These are phyloP conservation scores for Brachionichthys hirsutus DNA, from an alignment of 2,113 vertebrate genomes.

Conservation along the genomic window DNA sequence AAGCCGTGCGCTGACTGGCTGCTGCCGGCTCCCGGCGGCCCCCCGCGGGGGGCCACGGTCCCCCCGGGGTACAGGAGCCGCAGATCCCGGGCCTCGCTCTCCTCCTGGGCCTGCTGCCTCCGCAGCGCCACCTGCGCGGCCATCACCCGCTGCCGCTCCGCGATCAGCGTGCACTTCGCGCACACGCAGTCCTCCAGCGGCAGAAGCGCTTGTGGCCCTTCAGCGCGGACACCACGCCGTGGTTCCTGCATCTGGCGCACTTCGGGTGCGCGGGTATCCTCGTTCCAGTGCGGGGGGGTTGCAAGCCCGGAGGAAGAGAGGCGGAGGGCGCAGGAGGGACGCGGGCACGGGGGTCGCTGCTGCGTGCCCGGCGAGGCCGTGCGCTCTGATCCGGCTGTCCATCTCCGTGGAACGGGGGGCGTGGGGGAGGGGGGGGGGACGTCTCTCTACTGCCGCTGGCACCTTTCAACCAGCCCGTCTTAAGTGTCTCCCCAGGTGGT, in stretches of 20 bases:
- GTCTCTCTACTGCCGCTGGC: slow-evolving; percentile 31
- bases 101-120: slow-evolving; percentile 90
- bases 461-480: slow-evolving; percentile 32
- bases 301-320: slow-evolving; percentile 68
- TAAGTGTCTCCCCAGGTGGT: slow-evolving; percentile 64
- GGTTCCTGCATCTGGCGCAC: slow-evolving; percentile 88
- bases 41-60: slow-evolving; percentile 15
- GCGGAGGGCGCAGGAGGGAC: slow-evolving; percentile 76
- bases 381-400: slow-evolving; percentile 71
- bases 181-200: slow-evolving; percentile 90
- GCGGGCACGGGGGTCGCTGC: slow-evolving; percentile 67
- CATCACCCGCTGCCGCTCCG: slow-evolving; percentile 91
- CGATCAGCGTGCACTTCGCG: slow-evolving; percentile 88
- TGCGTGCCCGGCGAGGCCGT: slow-evolving; percentile 52
- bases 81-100: slow-evolving; percentile 81
- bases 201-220: slow-evolving; percentile 93
- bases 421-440: not conserved
- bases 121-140: slow-evolving; percentile 91
- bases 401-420: slow-evolving; percentile 48
- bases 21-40: slow-evolving; percentile 7
- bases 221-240: slow-evolving; percentile 88
- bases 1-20: slow-evolving; percentile 31
- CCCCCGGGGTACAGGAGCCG: slow-evolving; percentile 72
- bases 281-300: slow-evolving; percentile 73
- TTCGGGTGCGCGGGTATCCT: slow-evolving; percentile 84